Base-by-base conservation (phyloP, 1,140 invertebrate genomes). In the Yoshiicerus persimilis region DNA sequence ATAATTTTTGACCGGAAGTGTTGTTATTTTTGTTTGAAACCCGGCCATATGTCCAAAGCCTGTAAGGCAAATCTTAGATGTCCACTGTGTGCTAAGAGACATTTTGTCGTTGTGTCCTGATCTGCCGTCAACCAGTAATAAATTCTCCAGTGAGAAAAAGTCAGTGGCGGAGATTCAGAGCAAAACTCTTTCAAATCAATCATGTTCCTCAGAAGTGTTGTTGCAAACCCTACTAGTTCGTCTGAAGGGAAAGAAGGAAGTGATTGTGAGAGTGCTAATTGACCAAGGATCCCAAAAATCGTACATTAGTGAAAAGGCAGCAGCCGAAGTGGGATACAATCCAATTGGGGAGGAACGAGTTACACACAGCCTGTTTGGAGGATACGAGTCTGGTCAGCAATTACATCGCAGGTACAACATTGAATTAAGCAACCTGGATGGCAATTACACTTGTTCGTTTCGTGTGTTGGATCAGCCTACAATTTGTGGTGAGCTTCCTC, bases 1-100 rank as follows among this genome's bases (percentile, higher is more conserved):
- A 62, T 25, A 13, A 39, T 88, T n/a, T 4, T 38, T 36, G 30
- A 86, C 1, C 64, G 27, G 4, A 32, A 77, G n/a, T 83, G 23
- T 10, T 88, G 87, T 41, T 88, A 85, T 27, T 20, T 25, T 8
- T 88, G 87, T 56, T 62, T 88, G 0, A 32, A 34, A 64, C 56
- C 4, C 5, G 62, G 80, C 4, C 87, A 88, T 30, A 32, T 41
- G 13, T 4, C 87, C 4, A 62, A 41, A 41, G 39, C 6, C 39
- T 41, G 39, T 41, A 23, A 36, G 9, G 32, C 20, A 11, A n/a
- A 30, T 38, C 6, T 41, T 41, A 41, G 13, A 13, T 25, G 84
- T 39, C 11, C 13, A 13, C 6, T 30, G n/a, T 70, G 64, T 75
- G 13, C 11, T 75, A 34, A 34, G 27, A 23, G n/a, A 8, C 64